A percentile compares a stretch with the other conserved stretches of the same genome.
phyloP scores from a whole-genome alignment of 2,797 vertebrate species.

The Hylomyscus alleni region DNA sequence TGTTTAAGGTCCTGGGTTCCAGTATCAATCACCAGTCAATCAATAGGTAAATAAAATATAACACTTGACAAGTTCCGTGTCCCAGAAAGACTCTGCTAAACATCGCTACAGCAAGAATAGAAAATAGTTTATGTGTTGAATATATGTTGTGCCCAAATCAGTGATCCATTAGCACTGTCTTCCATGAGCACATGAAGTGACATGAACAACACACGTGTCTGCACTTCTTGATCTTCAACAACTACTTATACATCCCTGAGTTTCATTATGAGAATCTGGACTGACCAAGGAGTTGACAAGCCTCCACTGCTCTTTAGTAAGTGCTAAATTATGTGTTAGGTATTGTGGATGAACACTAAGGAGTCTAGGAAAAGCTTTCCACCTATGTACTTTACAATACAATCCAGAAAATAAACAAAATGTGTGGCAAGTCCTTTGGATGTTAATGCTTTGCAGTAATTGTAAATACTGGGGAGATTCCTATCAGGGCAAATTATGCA shows the following conservation, averaged over 20 bases:
- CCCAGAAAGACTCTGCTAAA: neutral
- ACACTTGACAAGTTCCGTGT: neutral
- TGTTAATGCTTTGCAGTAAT: neutral
- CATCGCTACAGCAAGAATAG: neutral
- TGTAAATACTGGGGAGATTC: neutral
- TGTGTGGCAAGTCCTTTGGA: neutral
- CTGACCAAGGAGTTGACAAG: neutral
- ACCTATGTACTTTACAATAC: neutral
- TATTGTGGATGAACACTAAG: neutral
- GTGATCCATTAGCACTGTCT: neutral
- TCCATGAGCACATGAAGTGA: neutral
- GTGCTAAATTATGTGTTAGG: neutral
- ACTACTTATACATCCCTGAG: neutral
- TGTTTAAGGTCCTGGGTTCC: neutral
- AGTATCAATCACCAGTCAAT: neutral
- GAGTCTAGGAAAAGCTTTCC: constrained; percentile 24
- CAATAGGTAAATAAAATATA: neutral
- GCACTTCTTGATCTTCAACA: neutral
- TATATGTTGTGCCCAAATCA: neutral
- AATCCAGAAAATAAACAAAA: neutral
- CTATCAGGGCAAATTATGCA: neutral
- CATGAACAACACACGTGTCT: neutral
- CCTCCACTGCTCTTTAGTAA: constrained; percentile 26
- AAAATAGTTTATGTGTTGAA: neutral
- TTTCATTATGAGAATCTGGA: constrained; percentile 21